A percentile compares a stretch with the other conserved stretches of the same genome.
These are phyloP conservation scores for Polypterus senegalus DNA, from an alignment of 2,113 vertebrate genomes.

Conservation along the genomic window DNA sequence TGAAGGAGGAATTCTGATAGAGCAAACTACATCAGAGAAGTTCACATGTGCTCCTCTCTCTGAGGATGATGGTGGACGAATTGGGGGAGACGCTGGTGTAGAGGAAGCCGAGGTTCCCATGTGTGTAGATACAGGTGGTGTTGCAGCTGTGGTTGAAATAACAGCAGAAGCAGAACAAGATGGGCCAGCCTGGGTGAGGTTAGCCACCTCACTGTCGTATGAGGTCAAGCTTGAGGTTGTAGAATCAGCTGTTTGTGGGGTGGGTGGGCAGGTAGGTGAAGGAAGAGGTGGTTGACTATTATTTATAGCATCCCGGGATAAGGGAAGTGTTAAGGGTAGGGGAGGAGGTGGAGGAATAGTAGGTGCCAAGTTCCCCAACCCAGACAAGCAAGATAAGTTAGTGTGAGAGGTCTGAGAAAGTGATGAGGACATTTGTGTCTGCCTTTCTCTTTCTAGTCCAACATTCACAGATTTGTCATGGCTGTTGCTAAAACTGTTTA, in stretches of 20 bases:
- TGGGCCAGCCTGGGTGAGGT: conserved; percentile 63
- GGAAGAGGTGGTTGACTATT: conserved; percentile 23
- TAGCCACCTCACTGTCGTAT: conserved; percentile 83
- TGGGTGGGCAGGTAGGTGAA: conserved; percentile 42
- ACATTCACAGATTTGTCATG: too few relatives aligned
- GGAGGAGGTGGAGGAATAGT: conserved; percentile 33
- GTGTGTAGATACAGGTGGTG: conserved; percentile 25
- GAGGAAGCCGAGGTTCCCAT: conserved; percentile 45
- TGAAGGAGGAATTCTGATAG: conserved; percentile 51
- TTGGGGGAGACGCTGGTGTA: conserved; percentile 48
- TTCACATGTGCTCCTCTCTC: conserved; percentile 52
- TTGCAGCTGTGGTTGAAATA: conserved; percentile 27
- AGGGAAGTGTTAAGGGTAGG: conserved; percentile 31
- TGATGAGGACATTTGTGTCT: too few relatives aligned
- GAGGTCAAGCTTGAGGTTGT: conserved; percentile 79
- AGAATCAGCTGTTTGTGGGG: conserved; percentile 67
- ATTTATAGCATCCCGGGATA: too few relatives aligned
- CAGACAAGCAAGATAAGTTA: too few relatives aligned
- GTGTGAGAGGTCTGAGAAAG: too few relatives aligned
- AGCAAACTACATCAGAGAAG: conserved; percentile 41
- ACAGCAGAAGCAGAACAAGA: conserved; percentile 42
- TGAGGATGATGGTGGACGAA: conserved; percentile 36
- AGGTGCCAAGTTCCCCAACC: too few relatives aligned
- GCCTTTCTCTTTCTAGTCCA: too few relatives aligned
- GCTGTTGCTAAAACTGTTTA: conserved; percentile 30